A percentile compares a stretch with the other conserved stretches of the same genome.
Conservation (phyloP, 1,140 invertebrate genomes). For the Triops longicaudatus region DNA sequence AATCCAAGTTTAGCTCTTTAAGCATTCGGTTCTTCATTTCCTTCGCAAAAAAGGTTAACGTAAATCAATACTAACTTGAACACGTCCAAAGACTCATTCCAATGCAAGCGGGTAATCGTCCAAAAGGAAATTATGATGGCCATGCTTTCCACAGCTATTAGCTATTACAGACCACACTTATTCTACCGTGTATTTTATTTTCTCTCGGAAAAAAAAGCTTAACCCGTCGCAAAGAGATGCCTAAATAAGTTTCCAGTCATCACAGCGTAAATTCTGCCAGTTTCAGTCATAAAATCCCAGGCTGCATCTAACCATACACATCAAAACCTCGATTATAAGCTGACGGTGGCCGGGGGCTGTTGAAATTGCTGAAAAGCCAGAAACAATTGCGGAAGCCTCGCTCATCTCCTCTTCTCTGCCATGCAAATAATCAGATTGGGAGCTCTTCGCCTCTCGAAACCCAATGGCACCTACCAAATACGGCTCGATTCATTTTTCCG, state of each 20-base stretch:
- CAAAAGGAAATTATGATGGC: background rate
- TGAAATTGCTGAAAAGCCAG: background rate
- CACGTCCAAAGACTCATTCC: background rate
- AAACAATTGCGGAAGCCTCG: background rate
- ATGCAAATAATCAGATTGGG: conserved; percentile 7
- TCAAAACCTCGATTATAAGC: background rate
- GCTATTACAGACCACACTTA: background rate
- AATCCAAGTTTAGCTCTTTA: conserved; percentile 3
- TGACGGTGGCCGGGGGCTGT: background rate
- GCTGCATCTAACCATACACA: background rate
- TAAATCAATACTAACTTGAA: background rate
- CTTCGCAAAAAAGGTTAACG: background rate
- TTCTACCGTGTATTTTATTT: background rate
- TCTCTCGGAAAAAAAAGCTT: background rate
- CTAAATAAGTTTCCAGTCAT: background rate
- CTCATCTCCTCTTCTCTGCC: background rate
- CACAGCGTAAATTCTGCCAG: background rate
- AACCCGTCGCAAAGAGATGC: background rate
- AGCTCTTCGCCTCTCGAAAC: background rate
- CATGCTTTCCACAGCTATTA: background rate
- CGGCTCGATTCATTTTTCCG: background rate
- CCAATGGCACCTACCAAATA: background rate
- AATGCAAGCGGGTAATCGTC: background rate
- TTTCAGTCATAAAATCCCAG: background rate
- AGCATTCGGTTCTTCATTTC: background rate